phyloP scores from a whole-genome alignment of 2,797 vertebrate genomes.

The Hoplostethus atlanticus region DNA sequence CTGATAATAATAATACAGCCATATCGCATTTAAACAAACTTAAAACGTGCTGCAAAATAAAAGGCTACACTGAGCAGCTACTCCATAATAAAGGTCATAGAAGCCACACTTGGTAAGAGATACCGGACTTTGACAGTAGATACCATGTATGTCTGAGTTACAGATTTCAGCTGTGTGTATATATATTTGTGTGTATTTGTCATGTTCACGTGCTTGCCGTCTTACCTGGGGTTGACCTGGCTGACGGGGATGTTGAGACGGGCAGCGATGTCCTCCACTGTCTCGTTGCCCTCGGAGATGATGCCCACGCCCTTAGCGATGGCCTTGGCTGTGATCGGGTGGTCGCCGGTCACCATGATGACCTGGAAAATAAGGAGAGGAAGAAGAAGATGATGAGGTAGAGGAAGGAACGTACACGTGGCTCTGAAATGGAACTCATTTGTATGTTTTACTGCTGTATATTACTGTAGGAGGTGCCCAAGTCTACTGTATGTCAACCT shows the following conservation, averaged over 20 bases:
- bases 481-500: too few relatives aligned
- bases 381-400: too few relatives aligned
- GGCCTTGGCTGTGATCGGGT: conserved; percentile 95
- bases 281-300: conserved; percentile 89
- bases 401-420: too few relatives aligned
- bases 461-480: too few relatives aligned
- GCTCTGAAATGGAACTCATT: too few relatives aligned
- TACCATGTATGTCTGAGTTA: too few relatives aligned
- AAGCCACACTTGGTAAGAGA: too few relatives aligned
- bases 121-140: too few relatives aligned
- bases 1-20: neutral
- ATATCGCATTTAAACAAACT: neutral
- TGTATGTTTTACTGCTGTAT: too few relatives aligned
- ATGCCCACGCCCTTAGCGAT: conserved; percentile 90
- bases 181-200: neutral
- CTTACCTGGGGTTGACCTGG: conserved; percentile 94
- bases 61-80: too few relatives aligned
- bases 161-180: neutral
- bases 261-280: conserved; percentile 93
- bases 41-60: too few relatives aligned
- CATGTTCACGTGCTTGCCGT: neutral
- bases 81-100: too few relatives aligned
- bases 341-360: conserved; percentile 95
- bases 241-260: conserved; percentile 93
- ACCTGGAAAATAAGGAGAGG: conserved; percentile 67